These are phyloP conservation scores for Sitophilus oryzae DNA, from an alignment of 1,140 invertebrate species.

Conservation along the genomic window DNA sequence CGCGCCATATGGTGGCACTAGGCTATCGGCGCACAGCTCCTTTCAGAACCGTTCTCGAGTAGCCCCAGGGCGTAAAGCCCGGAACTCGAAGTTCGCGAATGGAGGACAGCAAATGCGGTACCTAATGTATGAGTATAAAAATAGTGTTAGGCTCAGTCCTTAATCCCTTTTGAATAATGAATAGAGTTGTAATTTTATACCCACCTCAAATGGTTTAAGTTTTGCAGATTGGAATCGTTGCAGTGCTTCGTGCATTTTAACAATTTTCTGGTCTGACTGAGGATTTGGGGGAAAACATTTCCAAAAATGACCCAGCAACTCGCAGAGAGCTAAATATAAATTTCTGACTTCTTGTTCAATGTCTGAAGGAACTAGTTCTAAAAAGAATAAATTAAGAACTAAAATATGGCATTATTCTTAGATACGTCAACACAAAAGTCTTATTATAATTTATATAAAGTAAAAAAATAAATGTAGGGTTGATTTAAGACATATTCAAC, in stretches of 20 bases:
- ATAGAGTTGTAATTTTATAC: slow-evolving; percentile 4
- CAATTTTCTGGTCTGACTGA: slow-evolving; percentile 71
- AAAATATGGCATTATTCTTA: background rate
- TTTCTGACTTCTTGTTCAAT: slow-evolving; percentile 76
- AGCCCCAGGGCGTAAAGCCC: too few species aligned
- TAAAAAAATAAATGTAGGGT: too few species aligned
- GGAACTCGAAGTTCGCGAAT: too few species aligned
- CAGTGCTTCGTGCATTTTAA: slow-evolving; percentile 80
- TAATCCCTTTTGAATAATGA: background rate
- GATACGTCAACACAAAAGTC: too few species aligned
- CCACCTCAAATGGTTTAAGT: slow-evolving; percentile 77
- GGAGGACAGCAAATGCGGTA: too few species aligned
- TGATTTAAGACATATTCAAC: too few species aligned
- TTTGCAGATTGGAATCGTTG: slow-evolving; percentile 82
- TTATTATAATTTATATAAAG: too few species aligned
- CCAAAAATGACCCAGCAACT: slow-evolving; percentile 92
- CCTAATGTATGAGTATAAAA: too few species aligned
- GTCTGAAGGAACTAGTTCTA: slow-evolving; percentile 74
- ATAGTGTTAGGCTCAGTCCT: too few species aligned
- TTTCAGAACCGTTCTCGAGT: too few species aligned
- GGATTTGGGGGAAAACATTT: slow-evolving; percentile 82
- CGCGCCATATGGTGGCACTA: too few species aligned
- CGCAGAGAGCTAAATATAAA: slow-evolving; percentile 77
- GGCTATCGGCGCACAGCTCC: too few species aligned
- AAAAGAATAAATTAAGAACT: slow-evolving; percentile 19